A percentile compares a stretch with the other conserved stretches of the same genome.
These are phyloP conservation scores for Nyctibius bracteatus DNA, from an alignment of 2,113 vertebrate genomes.

Conservation along the genomic window DNA sequence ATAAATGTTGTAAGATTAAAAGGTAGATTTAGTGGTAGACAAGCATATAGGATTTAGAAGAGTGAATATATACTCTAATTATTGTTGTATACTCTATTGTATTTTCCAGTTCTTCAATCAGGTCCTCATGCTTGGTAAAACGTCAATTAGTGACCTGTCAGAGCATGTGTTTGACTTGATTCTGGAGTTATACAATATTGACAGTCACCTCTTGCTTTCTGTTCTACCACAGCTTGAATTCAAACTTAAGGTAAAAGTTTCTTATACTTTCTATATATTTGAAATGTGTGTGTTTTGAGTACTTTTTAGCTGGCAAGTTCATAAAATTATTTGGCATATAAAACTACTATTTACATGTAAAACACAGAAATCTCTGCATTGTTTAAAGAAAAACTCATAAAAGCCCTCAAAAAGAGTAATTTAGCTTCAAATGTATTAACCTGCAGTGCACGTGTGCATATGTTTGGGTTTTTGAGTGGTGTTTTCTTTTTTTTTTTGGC, in stretches of 20 bases:
- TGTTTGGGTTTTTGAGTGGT: not conserved
- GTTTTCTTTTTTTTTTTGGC: not conserved
- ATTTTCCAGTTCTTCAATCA: slow-evolving; percentile 94
- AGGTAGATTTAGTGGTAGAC: not conserved
- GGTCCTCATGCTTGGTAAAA: slow-evolving; percentile 99
- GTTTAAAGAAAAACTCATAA: not conserved
- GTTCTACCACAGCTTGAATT: slow-evolving; percentile 98
- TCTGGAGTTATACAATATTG: slow-evolving; percentile 97
- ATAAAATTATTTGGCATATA: not conserved
- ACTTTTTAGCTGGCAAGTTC: not conserved
- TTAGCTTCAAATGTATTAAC: not conserved
- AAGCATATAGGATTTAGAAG: not conserved
- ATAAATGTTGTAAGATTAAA: not conserved
- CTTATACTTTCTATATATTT: not conserved
- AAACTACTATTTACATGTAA: not conserved
- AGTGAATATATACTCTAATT: not conserved
- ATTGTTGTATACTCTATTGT: not conserved
- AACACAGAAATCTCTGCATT: not conserved
- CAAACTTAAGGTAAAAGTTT: slow-evolving; percentile 90
- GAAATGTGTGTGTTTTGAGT: not conserved
- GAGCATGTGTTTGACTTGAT: slow-evolving; percentile 98
- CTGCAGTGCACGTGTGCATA: accelerated
- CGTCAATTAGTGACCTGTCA: slow-evolving; percentile 96
- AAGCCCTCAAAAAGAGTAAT: not conserved
- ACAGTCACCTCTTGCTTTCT: slow-evolving; percentile 96